These are phyloP conservation scores for Phymastichus coffea DNA, from an alignment of 1,140 invertebrate genomes.

Conservation along the genomic window DNA sequence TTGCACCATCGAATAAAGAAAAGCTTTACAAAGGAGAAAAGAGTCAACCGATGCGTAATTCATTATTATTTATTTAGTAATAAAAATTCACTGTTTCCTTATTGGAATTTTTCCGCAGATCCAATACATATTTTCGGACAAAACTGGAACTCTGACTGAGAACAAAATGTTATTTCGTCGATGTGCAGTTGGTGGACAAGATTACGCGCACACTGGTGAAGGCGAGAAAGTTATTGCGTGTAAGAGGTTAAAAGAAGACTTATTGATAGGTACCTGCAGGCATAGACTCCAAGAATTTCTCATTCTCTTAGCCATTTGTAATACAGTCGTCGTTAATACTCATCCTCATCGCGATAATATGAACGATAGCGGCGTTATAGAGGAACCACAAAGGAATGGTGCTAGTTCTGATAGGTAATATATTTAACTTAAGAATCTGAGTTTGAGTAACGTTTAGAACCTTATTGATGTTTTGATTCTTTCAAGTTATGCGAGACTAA, in stretches of 20 bases:
- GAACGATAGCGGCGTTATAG: constrained; percentile 77
- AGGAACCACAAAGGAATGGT: constrained; percentile 49
- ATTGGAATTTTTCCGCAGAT: constrained; percentile 59
- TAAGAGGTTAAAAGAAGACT: constrained; percentile 67
- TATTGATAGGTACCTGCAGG: constrained; percentile 53
- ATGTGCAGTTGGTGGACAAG: constrained; percentile 84
- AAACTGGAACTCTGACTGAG: constrained; percentile 96
- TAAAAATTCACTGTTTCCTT: too few relatives aligned
- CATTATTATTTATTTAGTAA: too few relatives aligned
- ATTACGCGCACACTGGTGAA: constrained; percentile 80
- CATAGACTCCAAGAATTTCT: constrained; percentile 86
- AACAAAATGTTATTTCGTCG: constrained; percentile 95
- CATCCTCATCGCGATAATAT: constrained; percentile 86
- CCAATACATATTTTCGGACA: constrained; percentile 96
- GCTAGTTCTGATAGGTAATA: constrained; percentile 34
- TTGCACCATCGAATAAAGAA: too few relatives aligned
- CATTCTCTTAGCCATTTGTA: constrained; percentile 88
- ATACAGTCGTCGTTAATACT: constrained; percentile 92
- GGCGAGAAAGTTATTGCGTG: constrained; percentile 65
- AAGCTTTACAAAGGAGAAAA: too few relatives aligned
- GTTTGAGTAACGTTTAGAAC: not conserved
- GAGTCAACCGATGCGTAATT: too few relatives aligned
- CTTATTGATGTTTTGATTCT: not conserved
- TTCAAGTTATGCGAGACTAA: constrained; percentile 62
- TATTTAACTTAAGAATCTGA: too few relatives aligned